Percentiles rank a stretch among this genome's conserved stretches.
Conservation (phyloP, 23 tunicate genomes). For the Aplidium turbinatum region DNA sequence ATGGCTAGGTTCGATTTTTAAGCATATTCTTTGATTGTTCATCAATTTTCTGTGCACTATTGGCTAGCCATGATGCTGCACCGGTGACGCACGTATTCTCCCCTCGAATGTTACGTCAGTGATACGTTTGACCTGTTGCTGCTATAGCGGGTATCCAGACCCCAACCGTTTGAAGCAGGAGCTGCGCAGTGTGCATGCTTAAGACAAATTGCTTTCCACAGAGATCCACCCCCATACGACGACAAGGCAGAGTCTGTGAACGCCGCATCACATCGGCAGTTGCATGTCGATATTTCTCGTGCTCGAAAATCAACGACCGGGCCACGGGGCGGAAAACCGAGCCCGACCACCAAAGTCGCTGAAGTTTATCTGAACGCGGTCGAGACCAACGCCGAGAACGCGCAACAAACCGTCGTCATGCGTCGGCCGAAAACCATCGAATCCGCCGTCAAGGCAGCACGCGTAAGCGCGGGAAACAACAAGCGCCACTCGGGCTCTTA, state of each 20-base stretch:
- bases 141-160: too few species aligned
- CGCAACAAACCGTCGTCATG: conserved; percentile 18
- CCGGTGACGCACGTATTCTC: too few species aligned
- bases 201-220: too few species aligned
- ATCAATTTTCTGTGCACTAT: too few species aligned
- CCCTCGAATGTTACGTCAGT: too few species aligned
- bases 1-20: too few species aligned
- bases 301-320: conserved; percentile 54
- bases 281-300: conserved; percentile 13
- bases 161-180: too few species aligned
- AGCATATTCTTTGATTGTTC: too few species aligned
- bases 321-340: conserved; percentile 62
- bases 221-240: conserved; percentile 76
- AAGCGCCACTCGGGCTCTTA: conserved; percentile 92
- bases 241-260: background rate
- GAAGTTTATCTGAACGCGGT: conserved; percentile 64
- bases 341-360: conserved; percentile 47
- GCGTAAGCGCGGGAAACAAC: conserved; percentile 60
- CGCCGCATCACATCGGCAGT: background rate
- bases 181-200: too few species aligned
- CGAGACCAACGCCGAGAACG: conserved; percentile 30
- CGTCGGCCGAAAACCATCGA: conserved; percentile 58
- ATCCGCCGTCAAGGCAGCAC: conserved; percentile 65
- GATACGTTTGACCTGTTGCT: too few species aligned
- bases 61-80: too few species aligned